Base-by-base conservation (phyloP, 2,888 invertebrate species). In the Dryococelus australis region DNA sequence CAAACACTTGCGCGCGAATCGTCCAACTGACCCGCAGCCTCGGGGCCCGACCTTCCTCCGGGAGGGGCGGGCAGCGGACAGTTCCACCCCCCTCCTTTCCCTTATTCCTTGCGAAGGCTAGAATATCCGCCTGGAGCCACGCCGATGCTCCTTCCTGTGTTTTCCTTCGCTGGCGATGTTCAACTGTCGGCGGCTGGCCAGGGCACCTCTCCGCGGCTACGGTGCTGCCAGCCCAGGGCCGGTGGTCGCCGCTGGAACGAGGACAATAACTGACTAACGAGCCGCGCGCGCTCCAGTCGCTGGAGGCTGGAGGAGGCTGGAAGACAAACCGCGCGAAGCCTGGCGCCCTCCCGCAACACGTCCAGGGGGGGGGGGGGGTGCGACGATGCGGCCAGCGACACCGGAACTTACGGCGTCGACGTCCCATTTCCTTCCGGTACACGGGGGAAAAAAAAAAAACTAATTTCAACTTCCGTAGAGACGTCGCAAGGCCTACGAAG, bases 101-200 rank as follows among this genome's bases (percentile, higher is more conserved):
- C 10, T 47, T 16, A 1, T 16, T 47, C 47, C 12, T 8, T 47
- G 47, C 10, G 47, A 13, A 47, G 47, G 47, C 47, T 3, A 47
- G 2, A 47, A 16, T 10, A 47, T 47, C 16, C 16, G 5, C 47
- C 47, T 47, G 47, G 35, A 47, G 47, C 47, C 47, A 47, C 47
- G 47, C 1, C 47, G 47, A 47, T 65, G 65, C 65, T n/a, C 65
- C 24, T 65, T 20, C 65, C 24, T 65, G 65, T n/a, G 65, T 65
- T n/a, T 65, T n/a, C 65, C 65, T 84, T 27, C 43, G 35, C 85
- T 26, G 43, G 85, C 27, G 28, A 85, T 51, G 85, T 85, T 43
- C 53, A 26, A 26, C 35, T 85, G 47, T 85, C 85, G 12, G 26
- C 85, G 43, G 47, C 35, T 4, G 85, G 47, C 16, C 84, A 3